Evolutionary conservation across 2,888 invertebrate species (phyloP).

Genomic region (Xanthorhoe designata): DNA sequence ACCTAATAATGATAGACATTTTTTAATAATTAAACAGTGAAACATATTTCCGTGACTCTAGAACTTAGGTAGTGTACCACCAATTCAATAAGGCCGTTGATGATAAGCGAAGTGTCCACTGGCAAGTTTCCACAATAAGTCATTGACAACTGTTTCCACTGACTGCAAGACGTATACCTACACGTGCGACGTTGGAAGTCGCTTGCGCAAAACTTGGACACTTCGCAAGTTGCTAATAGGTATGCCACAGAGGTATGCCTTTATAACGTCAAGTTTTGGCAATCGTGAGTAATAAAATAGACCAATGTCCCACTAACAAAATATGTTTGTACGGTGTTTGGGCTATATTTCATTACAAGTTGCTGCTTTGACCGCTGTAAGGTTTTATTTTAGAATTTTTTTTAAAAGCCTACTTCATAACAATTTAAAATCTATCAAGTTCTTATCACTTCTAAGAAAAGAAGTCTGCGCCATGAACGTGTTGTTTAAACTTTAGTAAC

Average conservation of each 20-base stretch:
- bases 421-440: not conserved
- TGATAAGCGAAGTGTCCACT: no score
- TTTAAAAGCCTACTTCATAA: not conserved
- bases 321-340: not conserved
- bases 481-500: constrained; percentile 60
- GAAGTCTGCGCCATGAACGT: not conserved
- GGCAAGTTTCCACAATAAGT: no score
- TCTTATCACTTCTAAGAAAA: no score
- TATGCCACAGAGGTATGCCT: no score
- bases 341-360: not conserved
- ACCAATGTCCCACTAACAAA: not conserved
- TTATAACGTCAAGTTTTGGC: not conserved
- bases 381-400: not conserved
- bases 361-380: not conserved
- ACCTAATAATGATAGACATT: not conserved
- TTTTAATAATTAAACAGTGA: not conserved
- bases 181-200: no score
- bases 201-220: no score
- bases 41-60: not conserved
- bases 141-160: no score
- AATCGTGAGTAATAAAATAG: not conserved
- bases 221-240: no score
- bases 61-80: not conserved
- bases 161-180: no score
- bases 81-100: no score